Conservation (phyloP, 2,888 invertebrate species). For the Pheosia tremula region DNA sequence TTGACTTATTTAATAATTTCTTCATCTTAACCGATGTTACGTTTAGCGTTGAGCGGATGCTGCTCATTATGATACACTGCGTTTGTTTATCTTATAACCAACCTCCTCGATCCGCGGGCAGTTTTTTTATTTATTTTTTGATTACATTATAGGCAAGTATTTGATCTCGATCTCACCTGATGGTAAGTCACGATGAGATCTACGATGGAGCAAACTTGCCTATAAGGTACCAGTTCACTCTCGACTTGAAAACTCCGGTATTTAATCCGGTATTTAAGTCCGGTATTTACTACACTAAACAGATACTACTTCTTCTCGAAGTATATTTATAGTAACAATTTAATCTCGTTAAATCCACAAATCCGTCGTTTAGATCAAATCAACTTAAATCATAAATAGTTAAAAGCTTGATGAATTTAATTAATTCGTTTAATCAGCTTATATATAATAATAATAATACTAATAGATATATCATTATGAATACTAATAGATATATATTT, state of each 20-base stretch:
- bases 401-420: constrained; percentile 22
- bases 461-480: background rate
- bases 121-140: too few species aligned
- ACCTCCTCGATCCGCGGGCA: background rate
- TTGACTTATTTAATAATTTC: background rate
- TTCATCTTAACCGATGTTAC: background rate
- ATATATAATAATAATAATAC: background rate
- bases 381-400: constrained; percentile 10
- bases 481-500: background rate
- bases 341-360: background rate
- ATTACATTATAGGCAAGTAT: too few species aligned
- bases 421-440: constrained; percentile 19
- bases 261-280: too few species aligned
- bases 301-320: background rate
- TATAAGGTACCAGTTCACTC: too few species aligned
- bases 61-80: background rate
- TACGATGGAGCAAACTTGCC: too few species aligned
- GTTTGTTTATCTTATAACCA: background rate
- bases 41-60: background rate
- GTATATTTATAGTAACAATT: background rate
- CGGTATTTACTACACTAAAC: constrained; percentile 1
- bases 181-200: too few species aligned
- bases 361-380: background rate
- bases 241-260: too few species aligned
- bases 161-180: too few species aligned